These are phyloP conservation scores for Tetramorium parvispinum DNA, from an alignment of 1,140 invertebrate genomes.

Conservation along the genomic window DNA sequence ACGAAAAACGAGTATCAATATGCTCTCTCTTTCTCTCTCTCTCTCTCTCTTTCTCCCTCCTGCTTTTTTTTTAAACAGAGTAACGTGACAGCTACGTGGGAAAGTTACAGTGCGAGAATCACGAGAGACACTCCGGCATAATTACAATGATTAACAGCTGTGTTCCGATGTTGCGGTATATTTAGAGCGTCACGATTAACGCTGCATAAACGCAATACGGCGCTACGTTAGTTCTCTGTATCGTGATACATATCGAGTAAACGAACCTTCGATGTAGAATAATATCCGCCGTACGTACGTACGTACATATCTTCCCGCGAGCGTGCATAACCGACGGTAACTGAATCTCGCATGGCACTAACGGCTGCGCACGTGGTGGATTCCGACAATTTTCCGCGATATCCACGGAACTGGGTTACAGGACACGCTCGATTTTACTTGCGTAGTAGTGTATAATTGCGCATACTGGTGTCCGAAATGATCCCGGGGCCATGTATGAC, in stretches of 20 bases:
- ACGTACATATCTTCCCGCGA: conserved; percentile 43
- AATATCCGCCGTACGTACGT: conserved; percentile 3
- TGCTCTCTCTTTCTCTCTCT: conserved; percentile 4
- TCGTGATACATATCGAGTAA: conserved; percentile 10
- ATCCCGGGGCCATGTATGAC: conserved; percentile 41
- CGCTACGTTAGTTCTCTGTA: not conserved
- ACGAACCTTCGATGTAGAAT: conserved; percentile 10
- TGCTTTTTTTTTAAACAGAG: not conserved
- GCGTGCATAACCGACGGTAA: conserved; percentile 19
- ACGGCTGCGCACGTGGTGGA: conserved; percentile 23
- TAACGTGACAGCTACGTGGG: not conserved
- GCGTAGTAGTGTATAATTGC: conserved; percentile 67
- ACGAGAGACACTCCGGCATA: not conserved
- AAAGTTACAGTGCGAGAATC: not conserved
- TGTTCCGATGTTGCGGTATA: conserved; percentile 17
- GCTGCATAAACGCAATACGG: conserved; percentile 15
- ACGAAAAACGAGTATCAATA: conserved; percentile 5
- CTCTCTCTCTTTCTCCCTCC: not conserved
- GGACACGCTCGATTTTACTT: conserved; percentile 51
- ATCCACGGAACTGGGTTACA: conserved; percentile 65
- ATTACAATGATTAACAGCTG: conserved; percentile 3
- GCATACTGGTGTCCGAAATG: conserved; percentile 48
- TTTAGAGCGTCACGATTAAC: conserved; percentile 48
- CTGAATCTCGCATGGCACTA: conserved; percentile 8
- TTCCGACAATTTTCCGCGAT: conserved; percentile 60